Base-by-base conservation (phyloP, 2,113 vertebrate species). In the Microcebus tavaratra region DNA sequence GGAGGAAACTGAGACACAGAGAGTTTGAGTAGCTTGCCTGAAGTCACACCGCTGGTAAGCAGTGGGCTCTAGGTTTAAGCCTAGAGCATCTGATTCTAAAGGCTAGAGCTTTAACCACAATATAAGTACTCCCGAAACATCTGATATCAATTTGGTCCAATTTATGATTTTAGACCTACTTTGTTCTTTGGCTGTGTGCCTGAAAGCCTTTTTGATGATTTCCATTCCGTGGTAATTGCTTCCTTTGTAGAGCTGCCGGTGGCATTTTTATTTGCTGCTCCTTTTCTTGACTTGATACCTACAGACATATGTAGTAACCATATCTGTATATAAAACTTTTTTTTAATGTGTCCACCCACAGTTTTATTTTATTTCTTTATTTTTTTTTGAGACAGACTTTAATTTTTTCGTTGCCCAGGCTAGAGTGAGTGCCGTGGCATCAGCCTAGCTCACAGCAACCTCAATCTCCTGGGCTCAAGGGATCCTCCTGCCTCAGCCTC, bases 211-310 rank as follows among this genome's bases (percentile, higher is more conserved):
- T 95, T 68, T 68, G 27, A 21, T 92, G 90, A 86, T 48, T 97
- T 96, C 65, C 10, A 5, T 10, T 91, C 31, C 6, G 67, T 90
- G 63, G 57, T 75, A 42, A 82, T 45, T 76, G 17, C 57, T 72
- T 76, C 61, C 92, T 57, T 94, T 17, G n/a, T 36, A 91, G 95
- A 97, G 72, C 0, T 20, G 75, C 23, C 34, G 50, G 57, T 83
- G 85, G 57, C 63, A 23, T 97, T 98, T 92, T 81, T 82, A 94
- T 90, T 68, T 6, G 34, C 59, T 73, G 88, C 10, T 94, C 73
- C 39, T 84, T 42, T 94, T 92, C 73, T 90, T 67, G 97, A 84
- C 93, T 96, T 98, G 90, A 96, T 55, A 80, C 96, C 98, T 98
- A 88, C 10, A n/a, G 61, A 92, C 13, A 83, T 11, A 97, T 12